Percentiles rank a stretch among this genome's conserved stretches.
These are phyloP conservation scores for Syrista parreyssii DNA, from an alignment of 2,888 invertebrate species.

Conservation along the genomic window DNA sequence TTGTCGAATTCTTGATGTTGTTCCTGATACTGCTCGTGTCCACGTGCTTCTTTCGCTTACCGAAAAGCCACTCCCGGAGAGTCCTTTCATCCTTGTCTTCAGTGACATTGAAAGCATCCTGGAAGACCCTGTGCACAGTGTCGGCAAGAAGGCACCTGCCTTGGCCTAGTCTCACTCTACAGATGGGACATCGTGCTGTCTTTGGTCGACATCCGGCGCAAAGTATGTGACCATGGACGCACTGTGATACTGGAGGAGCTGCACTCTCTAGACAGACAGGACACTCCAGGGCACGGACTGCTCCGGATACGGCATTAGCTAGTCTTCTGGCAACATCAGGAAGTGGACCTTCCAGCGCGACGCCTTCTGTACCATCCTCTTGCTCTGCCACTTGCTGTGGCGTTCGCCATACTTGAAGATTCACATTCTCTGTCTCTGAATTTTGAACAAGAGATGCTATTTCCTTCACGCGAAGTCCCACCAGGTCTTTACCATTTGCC, in stretches of 20 bases:
- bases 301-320: slow-evolving; percentile 54
- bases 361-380: slow-evolving; percentile 16
- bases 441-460: slow-evolving; percentile 65
- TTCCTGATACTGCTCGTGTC: background rate
- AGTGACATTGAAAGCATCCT: slow-evolving; percentile 49
- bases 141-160: slow-evolving; percentile 61
- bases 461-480: slow-evolving; percentile 69
- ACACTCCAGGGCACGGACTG: slow-evolving; percentile 68
- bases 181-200: slow-evolving; percentile 71
- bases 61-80: slow-evolving; percentile 32
- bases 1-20: background rate
- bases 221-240: slow-evolving; percentile 74
- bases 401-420: slow-evolving; percentile 55
- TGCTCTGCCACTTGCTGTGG: slow-evolving; percentile 8
- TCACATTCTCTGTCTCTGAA: slow-evolving; percentile 37
- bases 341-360: slow-evolving; percentile 54
- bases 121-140: slow-evolving; percentile 53
- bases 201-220: slow-evolving; percentile 71
- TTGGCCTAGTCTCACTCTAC: slow-evolving; percentile 67
- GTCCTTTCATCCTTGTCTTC: slow-evolving; percentile 18
- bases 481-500: slow-evolving; percentile 71
- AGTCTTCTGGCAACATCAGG: slow-evolving; percentile 58
- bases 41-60: slow-evolving; percentile 12
- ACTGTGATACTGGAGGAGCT: slow-evolving; percentile 73
- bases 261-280: slow-evolving; percentile 75